Percentiles rank a stretch among this genome's conserved stretches.
These are phyloP conservation scores for Oriolus oriolus DNA, from an alignment of 2,113 vertebrate genomes.

Conservation along the genomic window DNA sequence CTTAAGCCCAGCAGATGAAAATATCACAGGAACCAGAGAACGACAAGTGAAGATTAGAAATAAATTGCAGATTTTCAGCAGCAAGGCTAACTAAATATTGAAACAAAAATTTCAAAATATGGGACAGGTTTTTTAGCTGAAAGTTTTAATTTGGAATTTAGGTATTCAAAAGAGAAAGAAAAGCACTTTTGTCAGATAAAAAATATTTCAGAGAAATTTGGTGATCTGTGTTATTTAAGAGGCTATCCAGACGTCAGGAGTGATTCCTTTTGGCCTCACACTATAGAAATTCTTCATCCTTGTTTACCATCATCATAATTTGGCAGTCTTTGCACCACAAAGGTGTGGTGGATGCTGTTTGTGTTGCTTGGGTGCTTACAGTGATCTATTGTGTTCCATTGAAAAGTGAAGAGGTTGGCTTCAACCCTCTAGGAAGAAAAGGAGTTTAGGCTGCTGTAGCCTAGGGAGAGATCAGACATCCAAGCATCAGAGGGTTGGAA, in stretches of 20 bases:
- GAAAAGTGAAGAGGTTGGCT: neutral
- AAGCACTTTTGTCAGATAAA: neutral
- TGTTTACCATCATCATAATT: neutral
- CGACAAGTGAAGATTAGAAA: neutral
- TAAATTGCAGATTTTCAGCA: neutral
- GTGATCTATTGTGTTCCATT: neutral
- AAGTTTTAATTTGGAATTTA: neutral
- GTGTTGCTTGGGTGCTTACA: neutral
- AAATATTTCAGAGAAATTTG: neutral
- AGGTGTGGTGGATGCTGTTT: neutral
- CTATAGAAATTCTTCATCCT: neutral
- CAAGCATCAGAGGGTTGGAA: neutral
- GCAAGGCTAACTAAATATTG: neutral
- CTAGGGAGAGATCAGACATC: neutral
- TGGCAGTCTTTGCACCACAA: neutral
- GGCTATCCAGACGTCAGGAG: rapidly evolving
- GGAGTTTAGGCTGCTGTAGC: neutral
- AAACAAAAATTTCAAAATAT: neutral
- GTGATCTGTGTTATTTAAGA: neutral
- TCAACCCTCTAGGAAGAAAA: neutral
- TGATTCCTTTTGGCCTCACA: neutral
- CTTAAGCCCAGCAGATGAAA: neutral
- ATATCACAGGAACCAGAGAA: neutral
- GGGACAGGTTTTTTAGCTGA: neutral
- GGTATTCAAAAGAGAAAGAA: neutral